Conservation (phyloP, 2,113 vertebrate genomes). For the Crotalus horridus region DNA sequence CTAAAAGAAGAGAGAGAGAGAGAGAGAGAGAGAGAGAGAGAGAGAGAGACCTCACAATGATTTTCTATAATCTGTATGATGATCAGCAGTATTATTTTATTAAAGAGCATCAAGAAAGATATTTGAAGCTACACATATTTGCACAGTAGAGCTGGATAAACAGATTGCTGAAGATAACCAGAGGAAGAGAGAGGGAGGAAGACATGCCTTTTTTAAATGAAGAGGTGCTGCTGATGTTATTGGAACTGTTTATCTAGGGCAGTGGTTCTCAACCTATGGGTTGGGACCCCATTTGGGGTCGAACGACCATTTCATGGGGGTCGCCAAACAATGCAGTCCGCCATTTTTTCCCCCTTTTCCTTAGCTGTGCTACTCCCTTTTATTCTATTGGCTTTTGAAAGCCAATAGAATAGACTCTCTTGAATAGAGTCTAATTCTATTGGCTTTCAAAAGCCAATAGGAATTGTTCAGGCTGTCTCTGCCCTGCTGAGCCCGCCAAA, state of each 20-base stretch:
- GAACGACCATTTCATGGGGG: too few relatives aligned
- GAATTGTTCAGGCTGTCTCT: too few relatives aligned
- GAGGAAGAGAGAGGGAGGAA: background rate
- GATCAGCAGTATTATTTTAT: background rate
- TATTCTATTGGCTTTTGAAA: too few relatives aligned
- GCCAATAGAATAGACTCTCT: too few relatives aligned
- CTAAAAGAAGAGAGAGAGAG: background rate
- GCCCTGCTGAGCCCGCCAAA: too few relatives aligned
- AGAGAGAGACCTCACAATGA: background rate
- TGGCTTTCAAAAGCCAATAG: too few relatives aligned
- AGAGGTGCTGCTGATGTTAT: background rate
- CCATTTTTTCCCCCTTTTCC: too few relatives aligned
- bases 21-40: background rate
- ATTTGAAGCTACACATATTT: background rate
- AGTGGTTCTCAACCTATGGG: too few relatives aligned
- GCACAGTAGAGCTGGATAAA: background rate
- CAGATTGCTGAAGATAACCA: background rate
- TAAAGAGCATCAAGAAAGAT: background rate
- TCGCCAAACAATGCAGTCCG: too few relatives aligned
- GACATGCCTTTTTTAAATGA: background rate
- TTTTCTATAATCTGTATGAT: background rate
- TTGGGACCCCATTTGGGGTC: too few relatives aligned
- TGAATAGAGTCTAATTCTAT: too few relatives aligned
- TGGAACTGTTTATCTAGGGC: background rate
- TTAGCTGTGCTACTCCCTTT: too few relatives aligned